phyloP scores from a whole-genome alignment of 2,113 vertebrate species.

The Siphamia tubifer region DNA sequence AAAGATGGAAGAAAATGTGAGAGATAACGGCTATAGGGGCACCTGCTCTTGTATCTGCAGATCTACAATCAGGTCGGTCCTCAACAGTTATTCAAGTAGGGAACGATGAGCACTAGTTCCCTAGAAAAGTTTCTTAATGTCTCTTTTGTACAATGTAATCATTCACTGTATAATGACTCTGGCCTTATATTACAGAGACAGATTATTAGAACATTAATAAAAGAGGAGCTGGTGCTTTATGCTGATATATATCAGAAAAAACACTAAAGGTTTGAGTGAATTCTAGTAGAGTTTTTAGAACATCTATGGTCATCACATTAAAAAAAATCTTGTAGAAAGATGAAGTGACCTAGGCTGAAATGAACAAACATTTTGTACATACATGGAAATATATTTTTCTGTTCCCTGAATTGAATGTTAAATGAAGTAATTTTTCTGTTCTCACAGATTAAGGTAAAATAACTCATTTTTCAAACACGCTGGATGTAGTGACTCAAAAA shows the following conservation, averaged over 20 bases:
- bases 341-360: too few relatives aligned
- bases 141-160: too few relatives aligned
- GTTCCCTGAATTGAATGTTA: neutral
- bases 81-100: constrained; percentile 18
- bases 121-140: constrained; percentile 6
- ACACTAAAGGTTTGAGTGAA: too few relatives aligned
- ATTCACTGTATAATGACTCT: too few relatives aligned
- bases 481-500: neutral
- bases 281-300: too few relatives aligned
- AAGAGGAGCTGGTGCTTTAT: neutral
- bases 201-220: constrained; percentile 57
- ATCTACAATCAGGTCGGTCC: neutral
- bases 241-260: too few relatives aligned
- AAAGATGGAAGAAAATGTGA: neutral
- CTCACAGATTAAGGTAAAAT: too few relatives aligned
- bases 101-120: neutral
- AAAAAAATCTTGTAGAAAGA: too few relatives aligned
- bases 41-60: neutral
- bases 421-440: too few relatives aligned
- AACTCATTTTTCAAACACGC: neutral
- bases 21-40: constrained; percentile 8
- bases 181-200: constrained; percentile 55
- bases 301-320: too few relatives aligned
- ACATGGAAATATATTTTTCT: too few relatives aligned
- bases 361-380: too few relatives aligned